phyloP scores from a whole-genome alignment of 2,888 invertebrate species.

The Bugula neritina region DNA sequence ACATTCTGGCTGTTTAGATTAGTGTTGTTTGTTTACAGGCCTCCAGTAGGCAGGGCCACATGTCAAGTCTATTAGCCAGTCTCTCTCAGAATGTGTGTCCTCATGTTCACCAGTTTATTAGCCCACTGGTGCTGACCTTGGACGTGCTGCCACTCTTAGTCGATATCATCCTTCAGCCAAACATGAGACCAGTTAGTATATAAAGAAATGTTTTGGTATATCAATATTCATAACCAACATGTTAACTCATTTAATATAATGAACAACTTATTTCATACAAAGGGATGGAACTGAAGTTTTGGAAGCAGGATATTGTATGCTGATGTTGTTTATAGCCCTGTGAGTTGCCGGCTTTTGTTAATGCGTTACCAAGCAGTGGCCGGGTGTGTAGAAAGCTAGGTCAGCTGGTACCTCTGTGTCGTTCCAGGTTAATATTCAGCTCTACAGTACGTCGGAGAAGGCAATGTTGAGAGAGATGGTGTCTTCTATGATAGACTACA shows the following conservation, averaged over 20 bases:
- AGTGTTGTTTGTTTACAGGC: constrained; percentile 34
- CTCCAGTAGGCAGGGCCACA: constrained; percentile 37
- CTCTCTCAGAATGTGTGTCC: constrained; percentile 61
- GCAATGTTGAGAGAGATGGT: constrained; percentile 67
- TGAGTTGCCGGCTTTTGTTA: no score
- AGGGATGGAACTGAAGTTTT: no score
- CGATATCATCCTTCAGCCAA: constrained; percentile 65
- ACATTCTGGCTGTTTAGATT: no score
- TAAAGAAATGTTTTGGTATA: no score
- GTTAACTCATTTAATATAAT: no score
- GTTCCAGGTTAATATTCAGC: constrained; percentile 61
- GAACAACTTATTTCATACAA: no score
- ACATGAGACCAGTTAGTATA: constrained; percentile 65
- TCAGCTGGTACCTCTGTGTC: not conserved
- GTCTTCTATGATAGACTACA: constrained; percentile 80
- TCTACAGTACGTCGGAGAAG: constrained; percentile 70
- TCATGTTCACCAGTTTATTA: constrained; percentile 55
- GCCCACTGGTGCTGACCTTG: constrained; percentile 57
- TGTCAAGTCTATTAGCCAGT: constrained; percentile 41
- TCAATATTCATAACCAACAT: no score
- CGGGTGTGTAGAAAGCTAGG: not conserved
- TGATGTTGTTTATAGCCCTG: no score
- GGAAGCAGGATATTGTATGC: no score
- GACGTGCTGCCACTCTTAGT: constrained; percentile 70
- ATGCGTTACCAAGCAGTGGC: no score